Conservation (phyloP, 2,113 vertebrate species). For the Illadopsis cleaveri region DNA sequence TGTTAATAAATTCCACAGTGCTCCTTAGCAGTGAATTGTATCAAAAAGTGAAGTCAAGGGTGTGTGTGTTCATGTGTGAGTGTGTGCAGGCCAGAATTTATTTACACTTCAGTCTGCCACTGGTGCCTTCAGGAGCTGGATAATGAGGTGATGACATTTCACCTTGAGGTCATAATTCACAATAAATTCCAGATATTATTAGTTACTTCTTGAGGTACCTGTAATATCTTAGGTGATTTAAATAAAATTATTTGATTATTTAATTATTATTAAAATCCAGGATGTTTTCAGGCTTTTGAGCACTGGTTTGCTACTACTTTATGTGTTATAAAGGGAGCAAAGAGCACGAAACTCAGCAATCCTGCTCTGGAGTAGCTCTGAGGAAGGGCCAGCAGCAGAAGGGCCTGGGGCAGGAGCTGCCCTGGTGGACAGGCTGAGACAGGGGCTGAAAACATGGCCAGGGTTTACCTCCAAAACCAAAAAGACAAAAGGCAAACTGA, state of each 20-base stretch:
- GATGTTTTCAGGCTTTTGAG: neutral
- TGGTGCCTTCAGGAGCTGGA: neutral
- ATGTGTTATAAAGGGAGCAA: neutral
- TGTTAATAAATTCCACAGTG: neutral
- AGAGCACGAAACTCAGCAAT: neutral
- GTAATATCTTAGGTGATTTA: neutral
- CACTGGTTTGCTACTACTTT: neutral
- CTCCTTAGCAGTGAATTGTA: neutral
- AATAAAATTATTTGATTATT: no score
- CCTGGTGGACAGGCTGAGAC: neutral
- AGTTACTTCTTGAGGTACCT: neutral
- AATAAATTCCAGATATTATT: neutral
- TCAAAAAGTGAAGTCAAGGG: neutral
- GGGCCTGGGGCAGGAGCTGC: neutral
- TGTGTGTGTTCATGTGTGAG: neutral
- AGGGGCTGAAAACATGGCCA: neutral
- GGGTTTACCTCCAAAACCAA: neutral
- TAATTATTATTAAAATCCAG: neutral
- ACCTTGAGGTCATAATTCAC: neutral
- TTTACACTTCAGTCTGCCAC: neutral
- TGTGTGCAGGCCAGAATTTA: neutral
- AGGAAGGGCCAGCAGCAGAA: neutral
- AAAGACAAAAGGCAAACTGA: neutral
- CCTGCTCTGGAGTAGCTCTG: neutral
- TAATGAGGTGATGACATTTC: neutral